Evolutionary conservation across 1,140 invertebrate species (phyloP).

Genomic region (Polypedilum vanderplanki): DNA sequence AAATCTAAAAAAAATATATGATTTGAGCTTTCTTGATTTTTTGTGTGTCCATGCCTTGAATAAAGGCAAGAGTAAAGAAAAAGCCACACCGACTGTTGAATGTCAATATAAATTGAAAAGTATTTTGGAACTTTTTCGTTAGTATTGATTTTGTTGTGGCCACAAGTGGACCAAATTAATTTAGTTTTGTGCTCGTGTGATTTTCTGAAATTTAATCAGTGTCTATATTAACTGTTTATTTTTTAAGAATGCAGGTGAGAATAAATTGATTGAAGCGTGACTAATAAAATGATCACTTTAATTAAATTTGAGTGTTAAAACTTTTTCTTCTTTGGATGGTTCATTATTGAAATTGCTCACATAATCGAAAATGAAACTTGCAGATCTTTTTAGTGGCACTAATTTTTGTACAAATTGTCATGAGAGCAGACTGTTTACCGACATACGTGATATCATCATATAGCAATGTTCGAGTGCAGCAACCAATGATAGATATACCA

Average conservation of each 20-base stretch:
- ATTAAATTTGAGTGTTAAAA: neutral
- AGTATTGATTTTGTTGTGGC: neutral
- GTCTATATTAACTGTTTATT: too few species aligned
- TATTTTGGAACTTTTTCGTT: slow-evolving; percentile 4
- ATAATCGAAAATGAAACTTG: neutral
- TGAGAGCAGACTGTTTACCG: neutral
- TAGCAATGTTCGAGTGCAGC: slow-evolving; percentile 10
- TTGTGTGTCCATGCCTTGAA: too few species aligned
- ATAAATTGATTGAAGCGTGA: neutral
- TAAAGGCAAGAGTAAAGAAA: neutral
- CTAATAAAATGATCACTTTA: neutral
- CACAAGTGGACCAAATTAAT: neutral
- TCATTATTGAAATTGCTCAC: too few species aligned
- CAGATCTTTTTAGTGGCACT: neutral
- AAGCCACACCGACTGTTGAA: neutral
- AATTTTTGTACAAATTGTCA: neutral
- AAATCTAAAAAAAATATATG: too few species aligned
- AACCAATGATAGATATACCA: neutral
- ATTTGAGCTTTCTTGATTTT: too few species aligned
- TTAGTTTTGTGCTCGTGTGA: neutral
- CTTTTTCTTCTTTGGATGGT: neutral
- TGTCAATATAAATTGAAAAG: slow-evolving; percentile 14
- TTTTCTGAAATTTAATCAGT: neutral
- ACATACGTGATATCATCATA: slow-evolving; percentile 18
- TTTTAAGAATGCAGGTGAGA: too few species aligned